These are phyloP conservation scores for Spinus pinus DNA, from an alignment of 2,797 vertebrate genomes.

Conservation along the genomic window DNA sequence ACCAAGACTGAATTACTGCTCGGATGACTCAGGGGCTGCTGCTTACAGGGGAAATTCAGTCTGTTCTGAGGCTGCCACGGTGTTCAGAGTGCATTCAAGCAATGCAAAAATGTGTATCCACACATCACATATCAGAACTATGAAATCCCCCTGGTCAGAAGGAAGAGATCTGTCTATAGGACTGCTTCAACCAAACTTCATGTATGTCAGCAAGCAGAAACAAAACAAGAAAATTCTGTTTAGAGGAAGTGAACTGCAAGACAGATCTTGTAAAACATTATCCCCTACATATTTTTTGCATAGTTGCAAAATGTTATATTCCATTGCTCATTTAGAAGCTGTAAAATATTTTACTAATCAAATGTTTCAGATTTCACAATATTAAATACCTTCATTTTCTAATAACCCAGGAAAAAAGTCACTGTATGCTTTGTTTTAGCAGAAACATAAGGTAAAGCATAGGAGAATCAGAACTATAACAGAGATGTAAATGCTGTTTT, in stretches of 20 bases:
- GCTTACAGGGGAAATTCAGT: background rate
- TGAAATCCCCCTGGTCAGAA: background rate
- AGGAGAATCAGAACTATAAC: background rate
- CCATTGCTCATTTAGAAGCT: background rate
- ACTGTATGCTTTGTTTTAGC: background rate
- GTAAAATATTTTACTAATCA: background rate
- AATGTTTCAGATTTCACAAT: background rate
- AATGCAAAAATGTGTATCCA: background rate
- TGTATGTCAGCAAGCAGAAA: background rate
- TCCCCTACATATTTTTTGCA: background rate
- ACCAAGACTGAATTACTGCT: fast-evolving
- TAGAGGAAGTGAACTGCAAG: background rate
- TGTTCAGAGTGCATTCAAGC: background rate
- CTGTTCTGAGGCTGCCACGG: background rate
- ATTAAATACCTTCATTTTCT: background rate
- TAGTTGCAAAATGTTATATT: background rate
- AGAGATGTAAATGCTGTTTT: background rate
- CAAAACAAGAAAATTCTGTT: background rate
- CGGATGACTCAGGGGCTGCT: background rate
- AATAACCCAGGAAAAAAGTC: background rate
- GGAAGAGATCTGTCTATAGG: background rate
- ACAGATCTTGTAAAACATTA: background rate
- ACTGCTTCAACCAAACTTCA: background rate
- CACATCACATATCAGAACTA: background rate
- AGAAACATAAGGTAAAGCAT: background rate